Conservation (phyloP, 2,888 invertebrate genomes). For the Tachystola acroxantha region DNA sequence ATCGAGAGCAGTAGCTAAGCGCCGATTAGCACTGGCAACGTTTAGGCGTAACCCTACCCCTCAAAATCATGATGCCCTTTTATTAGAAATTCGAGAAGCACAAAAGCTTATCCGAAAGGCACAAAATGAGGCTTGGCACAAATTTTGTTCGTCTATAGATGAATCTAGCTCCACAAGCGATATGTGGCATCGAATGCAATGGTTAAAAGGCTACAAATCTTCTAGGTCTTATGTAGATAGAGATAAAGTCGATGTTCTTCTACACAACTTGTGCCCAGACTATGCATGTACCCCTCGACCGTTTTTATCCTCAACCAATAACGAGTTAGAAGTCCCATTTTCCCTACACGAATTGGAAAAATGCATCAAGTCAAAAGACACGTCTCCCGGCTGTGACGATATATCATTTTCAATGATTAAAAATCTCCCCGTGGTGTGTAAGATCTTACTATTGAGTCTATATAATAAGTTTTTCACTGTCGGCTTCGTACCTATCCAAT, state of each 20-base stretch:
- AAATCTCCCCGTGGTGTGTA: conserved; percentile 1
- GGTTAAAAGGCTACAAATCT: conserved; percentile 6
- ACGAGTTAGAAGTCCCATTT: not conserved
- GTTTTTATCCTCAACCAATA: not conserved
- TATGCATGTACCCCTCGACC: not conserved
- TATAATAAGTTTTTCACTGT: too few species aligned
- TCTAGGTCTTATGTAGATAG: not conserved
- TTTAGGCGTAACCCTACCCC: too few species aligned
- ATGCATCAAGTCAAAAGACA: conserved; percentile 8
- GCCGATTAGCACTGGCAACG: too few species aligned
- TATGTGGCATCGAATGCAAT: conserved; percentile 10
- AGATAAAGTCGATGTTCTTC: not conserved
- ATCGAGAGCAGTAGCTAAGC: too few species aligned
- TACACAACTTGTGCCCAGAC: not conserved
- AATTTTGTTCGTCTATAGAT: conserved; percentile 7
- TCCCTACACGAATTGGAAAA: conserved; percentile 5
- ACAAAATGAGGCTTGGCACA: conserved; percentile 1
- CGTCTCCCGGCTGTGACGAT: conserved; percentile 5
- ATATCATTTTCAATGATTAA: conserved; percentile 11
- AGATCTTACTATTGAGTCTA: not conserved
- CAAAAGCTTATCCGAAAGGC: conserved; percentile 9
- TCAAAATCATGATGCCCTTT: too few species aligned
- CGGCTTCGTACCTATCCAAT: too few species aligned
- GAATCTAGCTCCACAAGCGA: not conserved
- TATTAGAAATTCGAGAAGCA: not conserved